Base-by-base conservation (phyloP, 2,888 invertebrate species). In the Tetrapedia diversipes region DNA sequence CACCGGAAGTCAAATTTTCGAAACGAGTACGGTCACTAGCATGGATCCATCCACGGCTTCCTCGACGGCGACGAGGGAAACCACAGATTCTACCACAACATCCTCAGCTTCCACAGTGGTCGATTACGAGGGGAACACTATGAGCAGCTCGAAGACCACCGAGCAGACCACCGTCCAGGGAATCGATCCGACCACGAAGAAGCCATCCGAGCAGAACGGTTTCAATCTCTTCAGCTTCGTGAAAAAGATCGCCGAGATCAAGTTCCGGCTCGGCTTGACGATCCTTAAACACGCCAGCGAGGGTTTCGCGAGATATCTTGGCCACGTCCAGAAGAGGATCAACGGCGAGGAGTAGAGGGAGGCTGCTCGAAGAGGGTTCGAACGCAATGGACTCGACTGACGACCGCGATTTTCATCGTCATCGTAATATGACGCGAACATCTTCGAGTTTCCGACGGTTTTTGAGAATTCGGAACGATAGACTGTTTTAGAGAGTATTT, bases 281-380 rank as follows among this genome's bases (percentile, higher is more conserved):
- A 92, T 96, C 76, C 89, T 96, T 19, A 94, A 95, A 86, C 94
- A 94, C 70, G 95, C 95, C 2, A 95, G 95, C 11, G 94, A 95
- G 64, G 94, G 94, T 6, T 92, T 96, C 59, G 94, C 94, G 37
- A 94, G 93, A 86, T 95, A 95, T 89, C 91, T 95, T 49, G 93
- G 93, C 64, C 93, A 93, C 82, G 94, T 95, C 78, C 94, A 95
- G 78, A 91, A 91, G 79, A 88, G 88, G 73, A 87, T 91, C 63
- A 91, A 92, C 65, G 91, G 91, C 8, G 91, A 89, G 56, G 88
- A 90, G 68, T 90, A 77, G 87, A 43, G 29, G 1, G 57, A 1
- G 11, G 37, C n/a, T 11, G 24, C 16, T 24, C 14, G 6, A n/a
- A n/a, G 34, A 7, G 4, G 24, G 1, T 7, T n/a, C n/a, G 27